Evolutionary conservation across 2,888 invertebrate genomes (phyloP).

Genomic region (Drosophila birchii): DNA sequence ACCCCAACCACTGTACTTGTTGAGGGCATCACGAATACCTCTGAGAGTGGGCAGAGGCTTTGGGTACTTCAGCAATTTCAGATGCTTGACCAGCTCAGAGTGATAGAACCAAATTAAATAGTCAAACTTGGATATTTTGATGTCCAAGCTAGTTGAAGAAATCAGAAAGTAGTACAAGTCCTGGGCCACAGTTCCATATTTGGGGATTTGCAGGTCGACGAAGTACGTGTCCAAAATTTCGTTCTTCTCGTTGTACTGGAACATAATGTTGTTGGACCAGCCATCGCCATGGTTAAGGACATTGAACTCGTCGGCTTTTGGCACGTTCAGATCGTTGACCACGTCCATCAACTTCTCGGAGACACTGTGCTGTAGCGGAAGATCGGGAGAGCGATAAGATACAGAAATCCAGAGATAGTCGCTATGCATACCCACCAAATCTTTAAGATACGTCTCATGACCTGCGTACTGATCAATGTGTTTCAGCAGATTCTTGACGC

Average conservation of each 20-base stretch:
- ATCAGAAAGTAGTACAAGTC: slow-evolving; percentile 37
- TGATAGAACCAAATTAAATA: slow-evolving; percentile 48
- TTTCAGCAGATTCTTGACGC: slow-evolving; percentile 9
- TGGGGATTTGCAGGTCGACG: slow-evolving; percentile 37
- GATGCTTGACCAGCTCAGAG: slow-evolving; percentile 29
- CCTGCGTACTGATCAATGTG: slow-evolving; percentile 28
- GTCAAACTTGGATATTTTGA: slow-evolving; percentile 30
- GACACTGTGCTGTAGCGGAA: slow-evolving; percentile 1
- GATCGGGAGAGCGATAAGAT: neutral
- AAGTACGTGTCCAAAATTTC: slow-evolving; percentile 39
- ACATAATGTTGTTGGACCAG: slow-evolving; percentile 81
- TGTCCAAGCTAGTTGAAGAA: slow-evolving; percentile 33
- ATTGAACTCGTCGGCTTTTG: slow-evolving; percentile 67
- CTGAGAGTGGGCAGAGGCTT: slow-evolving; percentile 33
- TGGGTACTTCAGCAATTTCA: slow-evolving; percentile 26
- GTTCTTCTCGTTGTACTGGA: slow-evolving; percentile 61
- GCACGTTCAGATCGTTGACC: slow-evolving; percentile 26
- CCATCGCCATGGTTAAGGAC: slow-evolving; percentile 76
- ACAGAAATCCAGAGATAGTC: neutral
- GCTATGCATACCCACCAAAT: slow-evolving; percentile 20
- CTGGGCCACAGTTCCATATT: slow-evolving; percentile 41
- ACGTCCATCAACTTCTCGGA: slow-evolving; percentile 21
- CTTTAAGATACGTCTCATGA: slow-evolving; percentile 32
- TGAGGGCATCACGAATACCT: slow-evolving; percentile 18
- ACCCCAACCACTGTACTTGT: slow-evolving; percentile 47